phyloP scores from a whole-genome alignment of 23 tunicate genomes.

The Oikopleura vanhoeffeni region DNA sequence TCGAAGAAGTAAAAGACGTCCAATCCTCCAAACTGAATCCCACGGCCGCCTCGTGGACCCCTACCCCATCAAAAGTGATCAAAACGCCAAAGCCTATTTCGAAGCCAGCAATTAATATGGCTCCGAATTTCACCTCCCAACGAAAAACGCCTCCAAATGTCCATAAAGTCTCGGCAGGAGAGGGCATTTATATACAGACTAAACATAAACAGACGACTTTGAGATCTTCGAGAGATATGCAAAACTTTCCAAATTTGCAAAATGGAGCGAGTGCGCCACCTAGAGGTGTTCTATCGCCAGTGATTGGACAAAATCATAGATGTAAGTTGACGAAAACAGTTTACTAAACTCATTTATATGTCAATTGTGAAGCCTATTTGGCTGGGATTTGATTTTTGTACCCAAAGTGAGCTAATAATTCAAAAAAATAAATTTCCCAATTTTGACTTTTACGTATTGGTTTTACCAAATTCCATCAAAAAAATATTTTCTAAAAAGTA shows the following conservation, averaged over 20 bases:
- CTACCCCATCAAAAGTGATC: background rate
- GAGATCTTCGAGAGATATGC: background rate
- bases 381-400: too few species aligned
- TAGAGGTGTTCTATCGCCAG: background rate
- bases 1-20: background rate
- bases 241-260: conserved; percentile 1
- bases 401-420: too few species aligned
- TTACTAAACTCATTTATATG: too few species aligned
- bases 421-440: too few species aligned
- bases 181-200: conserved; percentile 2
- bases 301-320: background rate
- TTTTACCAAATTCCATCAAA: too few species aligned
- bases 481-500: too few species aligned
- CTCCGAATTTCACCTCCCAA: conserved; percentile 1
- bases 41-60: conserved; percentile 10
- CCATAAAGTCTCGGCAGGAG: background rate
- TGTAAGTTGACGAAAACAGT: background rate
- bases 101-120: background rate
- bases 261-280: background rate
- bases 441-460: too few species aligned
- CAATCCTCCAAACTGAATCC: background rate
- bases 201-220: conserved; percentile 11
- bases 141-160: conserved; percentile 4
- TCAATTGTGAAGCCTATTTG: too few species aligned
- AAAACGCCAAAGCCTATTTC: background rate